A percentile compares a stretch with the other conserved stretches of the same genome.
These are phyloP conservation scores for Alauda arvensis DNA, from an alignment of 2,797 vertebrate genomes.

Conservation along the genomic window DNA sequence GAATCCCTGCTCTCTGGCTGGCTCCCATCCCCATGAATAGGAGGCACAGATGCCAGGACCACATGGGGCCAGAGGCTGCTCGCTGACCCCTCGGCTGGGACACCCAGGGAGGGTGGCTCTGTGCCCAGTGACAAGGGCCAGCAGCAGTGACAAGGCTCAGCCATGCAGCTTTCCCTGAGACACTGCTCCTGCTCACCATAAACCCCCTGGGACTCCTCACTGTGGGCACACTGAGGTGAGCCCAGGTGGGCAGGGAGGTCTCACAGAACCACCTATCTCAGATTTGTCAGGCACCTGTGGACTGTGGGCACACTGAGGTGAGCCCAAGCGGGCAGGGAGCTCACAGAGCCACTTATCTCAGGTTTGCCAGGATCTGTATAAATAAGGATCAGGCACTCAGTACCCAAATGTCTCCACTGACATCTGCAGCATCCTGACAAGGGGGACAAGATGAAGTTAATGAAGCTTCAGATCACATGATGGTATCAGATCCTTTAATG, in stretches of 20 bases:
- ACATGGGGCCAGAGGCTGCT: background rate
- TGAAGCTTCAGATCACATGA: background rate
- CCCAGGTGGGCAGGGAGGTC: too few relatives aligned
- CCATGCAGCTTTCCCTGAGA: background rate
- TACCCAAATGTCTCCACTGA: background rate
- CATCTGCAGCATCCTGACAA: background rate
- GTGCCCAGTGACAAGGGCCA: rapidly evolving
- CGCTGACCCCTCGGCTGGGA: background rate
- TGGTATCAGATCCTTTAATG: slow-evolving; percentile 4
- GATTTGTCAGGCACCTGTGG: background rate
- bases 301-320: background rate
- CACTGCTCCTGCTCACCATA: background rate
- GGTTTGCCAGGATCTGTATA: background rate
- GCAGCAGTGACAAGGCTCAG: background rate
- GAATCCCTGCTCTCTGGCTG: background rate
- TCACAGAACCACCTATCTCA: background rate
- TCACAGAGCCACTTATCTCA: background rate
- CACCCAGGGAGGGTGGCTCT: background rate
- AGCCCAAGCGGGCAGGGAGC: too few relatives aligned
- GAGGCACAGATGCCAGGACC: background rate
- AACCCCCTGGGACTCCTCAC: rapidly evolving
- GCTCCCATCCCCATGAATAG: slow-evolving; percentile 28
- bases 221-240: background rate
- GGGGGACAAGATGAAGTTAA: background rate
- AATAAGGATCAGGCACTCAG: background rate